phyloP scores from a whole-genome alignment of 2,888 invertebrate species.

The Syrphus vitripennis region DNA sequence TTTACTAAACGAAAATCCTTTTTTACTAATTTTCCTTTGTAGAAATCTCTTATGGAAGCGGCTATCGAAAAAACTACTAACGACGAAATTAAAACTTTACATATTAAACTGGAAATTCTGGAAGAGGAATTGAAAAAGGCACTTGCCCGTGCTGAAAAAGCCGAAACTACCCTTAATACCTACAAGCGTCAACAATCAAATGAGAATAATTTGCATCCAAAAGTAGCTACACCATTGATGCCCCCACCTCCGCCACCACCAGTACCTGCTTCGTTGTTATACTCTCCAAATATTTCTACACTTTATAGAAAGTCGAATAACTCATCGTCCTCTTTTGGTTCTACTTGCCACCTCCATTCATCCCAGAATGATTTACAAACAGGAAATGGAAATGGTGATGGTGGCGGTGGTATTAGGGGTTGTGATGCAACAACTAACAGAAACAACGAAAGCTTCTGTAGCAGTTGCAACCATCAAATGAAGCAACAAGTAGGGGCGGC shows the following conservation, averaged over 20 bases:
- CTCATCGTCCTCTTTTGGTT: conserved; percentile 43
- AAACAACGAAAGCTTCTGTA: conserved; percentile 57
- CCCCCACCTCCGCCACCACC: conserved; percentile 80
- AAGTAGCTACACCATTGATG: conserved; percentile 76
- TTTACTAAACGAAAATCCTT: conserved; percentile 43
- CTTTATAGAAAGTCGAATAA: conserved; percentile 47
- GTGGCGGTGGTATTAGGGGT: conserved; percentile 40
- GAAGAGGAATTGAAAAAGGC: conserved; percentile 83
- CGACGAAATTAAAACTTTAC: conserved; percentile 83
- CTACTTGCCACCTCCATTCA: conserved; percentile 59
- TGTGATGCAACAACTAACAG: conserved; percentile 70
- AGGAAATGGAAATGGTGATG: conserved; percentile 58
- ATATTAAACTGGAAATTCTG: conserved; percentile 83
- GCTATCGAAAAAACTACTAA: conserved; percentile 82
- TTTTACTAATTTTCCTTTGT: conserved; percentile 73
- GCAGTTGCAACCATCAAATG: conserved; percentile 76
- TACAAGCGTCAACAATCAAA: conserved; percentile 73
- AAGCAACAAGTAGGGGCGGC: conserved; percentile 79
- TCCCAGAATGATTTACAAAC: conserved; percentile 75
- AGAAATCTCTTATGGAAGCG: conserved; percentile 83
- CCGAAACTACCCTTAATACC: conserved; percentile 81
- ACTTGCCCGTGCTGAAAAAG: conserved; percentile 82
- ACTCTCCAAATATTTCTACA: conserved; percentile 72
- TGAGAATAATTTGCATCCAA: conserved; percentile 38
- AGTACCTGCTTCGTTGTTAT: conserved; percentile 77